Evolutionary conservation across 2,888 invertebrate species (phyloP), one percentile per base, ranked within the genome.

Genomic region (Drosophila bunnanda): DNA sequence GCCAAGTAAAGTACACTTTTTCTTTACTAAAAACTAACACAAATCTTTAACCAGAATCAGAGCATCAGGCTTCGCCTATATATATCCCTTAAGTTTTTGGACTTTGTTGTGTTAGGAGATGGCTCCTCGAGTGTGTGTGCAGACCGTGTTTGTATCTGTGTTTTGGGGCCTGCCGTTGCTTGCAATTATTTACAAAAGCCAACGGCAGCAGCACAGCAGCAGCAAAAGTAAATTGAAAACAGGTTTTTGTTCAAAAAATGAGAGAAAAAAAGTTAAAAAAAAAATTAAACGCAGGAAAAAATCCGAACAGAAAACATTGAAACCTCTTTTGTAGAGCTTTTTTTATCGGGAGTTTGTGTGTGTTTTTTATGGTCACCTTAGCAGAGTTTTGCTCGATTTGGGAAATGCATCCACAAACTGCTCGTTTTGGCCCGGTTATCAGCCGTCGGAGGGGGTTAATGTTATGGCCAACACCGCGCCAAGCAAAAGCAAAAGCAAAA

Each of bases 121-220:
- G 34, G 54, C 43, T 57, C 13, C 62, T 22, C 50, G 28, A 50
- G 54, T 50, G 22, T 62, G 28, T 62, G 30, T 53, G 48, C 22
- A 57, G 17, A 41, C 7, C 54, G 46, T 55, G 34, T 68, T 56
- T 65, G 50, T 62, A 55, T 70, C 43, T 60, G 61, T 75, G 76
- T 86, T 82, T 80, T 80, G 80, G 80, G 72, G 82, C 75, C 80
- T 75, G 85, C 56, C 79, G 83, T 64, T 65, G 87, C 82, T 76
- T 89, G 84, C 84, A 85, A 89, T 85, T 85, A 85, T 89, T 87
- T 87, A 85, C 84, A 88, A 88, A 84, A 88, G 54, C 54, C 52
- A 56, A 22, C 74, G 41, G 30, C 76, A 75, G 28, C 72, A 80
- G 39, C 69, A 78, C 76, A 75, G 28, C 72, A 80, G 39, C 69